A percentile compares a stretch with the other conserved stretches of the same genome.
phyloP scores from a whole-genome alignment of 2,888 invertebrate species.

The Cremastinae sp. region DNA sequence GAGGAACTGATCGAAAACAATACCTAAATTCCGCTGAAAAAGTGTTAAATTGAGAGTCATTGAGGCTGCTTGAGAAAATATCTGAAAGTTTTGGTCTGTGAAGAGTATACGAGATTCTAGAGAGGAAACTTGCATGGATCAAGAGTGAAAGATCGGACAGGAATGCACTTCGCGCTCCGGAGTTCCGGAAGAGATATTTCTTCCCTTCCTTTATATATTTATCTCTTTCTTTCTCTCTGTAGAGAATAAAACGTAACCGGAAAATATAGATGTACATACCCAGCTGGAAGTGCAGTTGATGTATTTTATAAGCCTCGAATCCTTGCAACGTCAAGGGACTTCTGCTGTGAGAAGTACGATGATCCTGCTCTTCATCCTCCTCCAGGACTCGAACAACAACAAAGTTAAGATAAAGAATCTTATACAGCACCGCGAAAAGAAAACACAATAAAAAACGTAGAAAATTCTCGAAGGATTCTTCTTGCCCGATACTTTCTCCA shows the following conservation, averaged over 20 bases:
- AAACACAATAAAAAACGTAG: not conserved
- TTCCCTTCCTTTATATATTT: not conserved
- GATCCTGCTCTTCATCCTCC: conserved; percentile 14
- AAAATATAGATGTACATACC: conserved; percentile 11
- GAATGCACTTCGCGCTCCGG: conserved; percentile 20
- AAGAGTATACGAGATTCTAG: not conserved
- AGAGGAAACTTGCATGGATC: conserved; percentile 20
- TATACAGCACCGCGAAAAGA: conserved; percentile 9
- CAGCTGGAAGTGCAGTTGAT: not conserved
- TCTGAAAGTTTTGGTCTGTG: conserved; percentile 13
- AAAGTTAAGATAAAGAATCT: conserved; percentile 28
- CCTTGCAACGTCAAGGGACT: conserved; percentile 20
- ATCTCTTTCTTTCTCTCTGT: not conserved
- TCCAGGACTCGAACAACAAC: conserved; percentile 20
- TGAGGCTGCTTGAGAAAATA: not conserved
- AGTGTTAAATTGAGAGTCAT: too few relatives aligned
- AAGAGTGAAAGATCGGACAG: conserved; percentile 21
- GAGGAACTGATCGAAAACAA: too few relatives aligned
- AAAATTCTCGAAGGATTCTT: not conserved
- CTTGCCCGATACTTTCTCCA: not conserved
- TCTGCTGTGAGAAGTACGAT: conserved; percentile 15
- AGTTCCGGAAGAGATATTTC: conserved; percentile 12
- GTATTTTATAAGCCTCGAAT: conserved; percentile 11
- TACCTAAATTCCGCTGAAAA: too few relatives aligned
- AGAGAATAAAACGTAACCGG: not conserved